Percentiles rank a stretch among this genome's conserved stretches.
Evolutionary conservation across 2,888 invertebrate species (phyloP).

Genomic region (Diloba caeruleocephala): DNA sequence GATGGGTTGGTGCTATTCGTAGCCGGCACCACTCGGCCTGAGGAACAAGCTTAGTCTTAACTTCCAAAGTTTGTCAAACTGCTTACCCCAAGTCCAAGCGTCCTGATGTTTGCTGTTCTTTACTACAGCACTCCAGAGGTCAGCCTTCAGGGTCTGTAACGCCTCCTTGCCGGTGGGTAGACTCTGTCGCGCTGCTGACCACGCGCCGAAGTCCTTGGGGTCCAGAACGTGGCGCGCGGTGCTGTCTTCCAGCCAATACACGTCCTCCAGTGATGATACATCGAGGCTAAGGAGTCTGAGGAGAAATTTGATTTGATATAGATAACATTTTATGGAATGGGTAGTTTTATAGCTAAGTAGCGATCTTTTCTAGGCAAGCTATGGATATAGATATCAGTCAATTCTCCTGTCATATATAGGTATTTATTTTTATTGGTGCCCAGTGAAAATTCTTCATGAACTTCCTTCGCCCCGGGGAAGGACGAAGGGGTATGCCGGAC

Average conservation of each 20-base stretch:
- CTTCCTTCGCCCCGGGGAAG: too few relatives aligned
- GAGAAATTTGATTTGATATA: slow-evolving; percentile 20
- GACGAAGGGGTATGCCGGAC: too few relatives aligned
- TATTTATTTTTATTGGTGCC: too few relatives aligned
- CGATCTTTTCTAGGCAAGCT: too few relatives aligned
- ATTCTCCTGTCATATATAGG: too few relatives aligned
- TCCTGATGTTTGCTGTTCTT: slow-evolving; percentile 96
- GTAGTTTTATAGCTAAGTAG: too few relatives aligned
- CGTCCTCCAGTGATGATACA: slow-evolving; percentile 96
- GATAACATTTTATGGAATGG: too few relatives aligned
- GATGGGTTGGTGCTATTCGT: too few relatives aligned
- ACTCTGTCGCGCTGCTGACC: slow-evolving; percentile 94
- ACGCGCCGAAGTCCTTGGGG: slow-evolving; percentile 92
- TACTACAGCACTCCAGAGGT: slow-evolving; percentile 95
- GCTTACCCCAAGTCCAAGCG: slow-evolving; percentile 96
- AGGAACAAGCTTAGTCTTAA: too few relatives aligned
- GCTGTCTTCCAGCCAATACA: slow-evolving; percentile 96
- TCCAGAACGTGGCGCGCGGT: slow-evolving; percentile 93
- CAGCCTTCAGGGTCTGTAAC: slow-evolving; percentile 93
- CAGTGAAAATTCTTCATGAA: too few relatives aligned
- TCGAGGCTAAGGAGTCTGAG: slow-evolving; percentile 93
- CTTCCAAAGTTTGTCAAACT: neutral
- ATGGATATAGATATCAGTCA: too few relatives aligned
- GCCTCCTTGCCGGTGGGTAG: slow-evolving; percentile 95
- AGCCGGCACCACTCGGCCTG: too few relatives aligned